Conservation (phyloP, 2,797 vertebrate species). For the Brachymystax lenok region DNA sequence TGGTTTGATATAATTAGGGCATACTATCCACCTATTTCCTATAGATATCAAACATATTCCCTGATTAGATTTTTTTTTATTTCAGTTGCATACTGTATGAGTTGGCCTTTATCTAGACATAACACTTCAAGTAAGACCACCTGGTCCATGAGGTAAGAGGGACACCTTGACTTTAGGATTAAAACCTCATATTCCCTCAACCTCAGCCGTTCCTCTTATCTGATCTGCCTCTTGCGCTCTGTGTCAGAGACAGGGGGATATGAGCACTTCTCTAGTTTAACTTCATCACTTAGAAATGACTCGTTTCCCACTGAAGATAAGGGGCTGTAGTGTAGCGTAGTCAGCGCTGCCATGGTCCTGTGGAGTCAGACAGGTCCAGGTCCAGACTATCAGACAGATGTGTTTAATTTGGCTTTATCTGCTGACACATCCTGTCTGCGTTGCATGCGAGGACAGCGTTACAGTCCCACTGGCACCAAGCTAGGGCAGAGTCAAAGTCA, state of each 20-base stretch:
- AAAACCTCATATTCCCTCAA: constrained; percentile 46
- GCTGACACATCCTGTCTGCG: constrained; percentile 58
- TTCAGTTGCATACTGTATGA: neutral
- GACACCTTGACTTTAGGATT: constrained; percentile 35
- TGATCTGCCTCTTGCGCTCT: constrained; percentile 32
- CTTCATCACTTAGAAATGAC: constrained; percentile 33
- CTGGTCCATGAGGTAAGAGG: neutral
- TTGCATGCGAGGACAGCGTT: constrained; percentile 48
- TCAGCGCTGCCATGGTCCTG: constrained; percentile 26
- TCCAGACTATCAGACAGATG: constrained; percentile 56
- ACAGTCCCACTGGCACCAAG: constrained; percentile 10
- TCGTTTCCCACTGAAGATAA: constrained; percentile 22
- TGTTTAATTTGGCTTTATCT: constrained; percentile 63
- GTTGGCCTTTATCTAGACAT: neutral
- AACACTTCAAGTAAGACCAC: neutral
- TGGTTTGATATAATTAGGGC: too few relatives aligned
- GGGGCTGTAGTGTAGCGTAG: neutral
- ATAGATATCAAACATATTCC: neutral
- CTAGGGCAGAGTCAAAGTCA: constrained; percentile 24
- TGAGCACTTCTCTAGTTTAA: constrained; percentile 29
- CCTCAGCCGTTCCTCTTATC: constrained; percentile 55
- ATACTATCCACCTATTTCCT: too few relatives aligned
- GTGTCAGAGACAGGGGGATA: constrained; percentile 42
- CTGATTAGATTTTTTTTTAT: neutral
- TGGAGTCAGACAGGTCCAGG: constrained; percentile 17